Conservation (phyloP, 2,888 invertebrate species). For the Ochropleura plecta region DNA sequence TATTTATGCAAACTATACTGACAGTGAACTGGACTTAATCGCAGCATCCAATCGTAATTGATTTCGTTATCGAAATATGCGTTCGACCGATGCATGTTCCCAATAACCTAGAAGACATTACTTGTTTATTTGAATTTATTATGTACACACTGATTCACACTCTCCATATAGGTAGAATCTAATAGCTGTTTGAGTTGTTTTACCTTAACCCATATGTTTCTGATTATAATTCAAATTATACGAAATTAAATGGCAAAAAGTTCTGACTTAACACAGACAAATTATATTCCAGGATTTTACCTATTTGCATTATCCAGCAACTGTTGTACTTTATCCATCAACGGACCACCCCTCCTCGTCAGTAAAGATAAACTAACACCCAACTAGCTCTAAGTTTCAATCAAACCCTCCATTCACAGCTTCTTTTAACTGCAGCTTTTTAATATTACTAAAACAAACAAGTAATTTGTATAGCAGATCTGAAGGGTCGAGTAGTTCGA, state of each 20-base stretch:
- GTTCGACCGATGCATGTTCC: slow-evolving; percentile 66
- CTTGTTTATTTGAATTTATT: slow-evolving; percentile 37
- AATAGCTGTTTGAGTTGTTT: neutral
- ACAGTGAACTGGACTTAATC: slow-evolving; percentile 77
- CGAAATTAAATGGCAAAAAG: neutral
- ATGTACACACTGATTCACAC: slow-evolving; percentile 43
- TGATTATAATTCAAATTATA: neutral
- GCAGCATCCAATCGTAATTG: slow-evolving; percentile 76
- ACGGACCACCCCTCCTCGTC: neutral
- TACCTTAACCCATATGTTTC: neutral
- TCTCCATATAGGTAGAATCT: neutral
- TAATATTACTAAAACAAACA: slow-evolving; percentile 65
- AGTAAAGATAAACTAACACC: neutral
- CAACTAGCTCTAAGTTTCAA: slow-evolving; percentile 20
- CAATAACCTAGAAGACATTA: slow-evolving; percentile 50
- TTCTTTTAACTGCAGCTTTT: slow-evolving; percentile 57
- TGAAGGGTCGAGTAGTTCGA: slow-evolving; percentile 72
- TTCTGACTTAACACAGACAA: neutral
- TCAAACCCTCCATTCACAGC: slow-evolving; percentile 35
- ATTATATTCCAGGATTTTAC: neutral
- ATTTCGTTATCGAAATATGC: slow-evolving; percentile 76
- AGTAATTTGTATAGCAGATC: slow-evolving; percentile 71
- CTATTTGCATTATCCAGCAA: neutral
- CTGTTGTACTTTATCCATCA: neutral
- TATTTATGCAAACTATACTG: slow-evolving; percentile 80